Percentiles rank a stretch among this genome's conserved stretches.
These are phyloP conservation scores for Puntigrus tetrazona DNA, from an alignment of 2,113 vertebrate species.

Conservation along the genomic window DNA sequence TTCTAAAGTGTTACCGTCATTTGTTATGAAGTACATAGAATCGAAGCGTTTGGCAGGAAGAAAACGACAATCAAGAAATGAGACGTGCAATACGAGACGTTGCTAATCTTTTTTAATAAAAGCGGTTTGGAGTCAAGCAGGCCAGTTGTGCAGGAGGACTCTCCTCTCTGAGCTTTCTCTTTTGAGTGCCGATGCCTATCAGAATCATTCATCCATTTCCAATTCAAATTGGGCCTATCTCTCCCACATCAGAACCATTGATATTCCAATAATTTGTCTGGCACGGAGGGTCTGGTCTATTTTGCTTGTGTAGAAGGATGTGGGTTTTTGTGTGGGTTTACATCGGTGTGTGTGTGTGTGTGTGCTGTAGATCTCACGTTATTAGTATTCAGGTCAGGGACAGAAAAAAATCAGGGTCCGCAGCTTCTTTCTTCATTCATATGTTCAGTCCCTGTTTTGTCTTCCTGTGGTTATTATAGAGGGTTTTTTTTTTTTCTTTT, in stretches of 20 bases:
- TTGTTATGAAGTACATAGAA: not conserved
- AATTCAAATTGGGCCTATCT: constrained; percentile 62
- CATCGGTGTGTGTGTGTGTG: constrained; percentile 16
- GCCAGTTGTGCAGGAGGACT: not conserved
- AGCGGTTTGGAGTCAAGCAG: constrained; percentile 7
- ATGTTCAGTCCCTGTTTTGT: not conserved
- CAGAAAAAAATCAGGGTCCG: not conserved
- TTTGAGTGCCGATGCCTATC: constrained; percentile 53
- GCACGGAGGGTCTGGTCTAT: constrained; percentile 55
- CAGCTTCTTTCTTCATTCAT: not conserved
- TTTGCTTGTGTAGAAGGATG: constrained; percentile 20
- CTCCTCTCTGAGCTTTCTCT: constrained; percentile 20
- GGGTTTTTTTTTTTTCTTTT: no score
- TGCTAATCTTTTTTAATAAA: constrained; percentile 22
- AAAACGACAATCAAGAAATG: constrained; percentile 7
- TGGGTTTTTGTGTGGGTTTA: constrained; percentile 14
- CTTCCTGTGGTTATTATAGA: constrained; percentile 7
- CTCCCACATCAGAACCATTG: constrained; percentile 65
- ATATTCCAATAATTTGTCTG: constrained; percentile 71
- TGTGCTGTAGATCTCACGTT: not conserved
- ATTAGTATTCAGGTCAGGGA: constrained; percentile 31
- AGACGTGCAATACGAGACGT: not conserved
- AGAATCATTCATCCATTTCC: constrained; percentile 56
- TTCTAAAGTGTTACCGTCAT: no score
- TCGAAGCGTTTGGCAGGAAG: not conserved